A percentile compares a stretch with the other conserved stretches of the same genome.
Evolutionary conservation across 2,888 invertebrate genomes (phyloP).

Genomic region (Pedicia rivosa): DNA sequence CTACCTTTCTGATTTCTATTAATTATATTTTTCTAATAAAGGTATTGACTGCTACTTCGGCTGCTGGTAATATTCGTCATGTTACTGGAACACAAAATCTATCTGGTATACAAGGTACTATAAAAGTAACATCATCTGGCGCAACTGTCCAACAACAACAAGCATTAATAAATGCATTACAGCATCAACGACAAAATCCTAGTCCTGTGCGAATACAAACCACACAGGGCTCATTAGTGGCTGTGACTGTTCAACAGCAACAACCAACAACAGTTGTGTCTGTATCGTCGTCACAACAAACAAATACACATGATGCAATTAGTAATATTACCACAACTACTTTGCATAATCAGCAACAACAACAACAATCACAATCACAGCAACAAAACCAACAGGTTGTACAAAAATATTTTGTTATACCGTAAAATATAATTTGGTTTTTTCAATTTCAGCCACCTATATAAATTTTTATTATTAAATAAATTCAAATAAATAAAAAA

Average conservation of each 20-base stretch:
- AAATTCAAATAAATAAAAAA: too few species aligned
- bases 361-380: too few species aligned
- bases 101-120: conserved; percentile 29
- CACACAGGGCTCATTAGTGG: conserved; percentile 35
- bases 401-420: too few species aligned
- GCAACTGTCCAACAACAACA: conserved; percentile 32
- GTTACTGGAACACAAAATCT: conserved; percentile 28
- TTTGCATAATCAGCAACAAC: too few species aligned
- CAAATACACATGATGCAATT: too few species aligned
- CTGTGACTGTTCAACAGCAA: conserved; percentile 38
- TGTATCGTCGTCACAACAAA: conserved; percentile 12
- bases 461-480: too few species aligned
- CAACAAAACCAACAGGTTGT: too few species aligned
- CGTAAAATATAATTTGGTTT: too few species aligned
- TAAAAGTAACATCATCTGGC: conserved; percentile 34
- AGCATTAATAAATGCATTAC: conserved; percentile 37
- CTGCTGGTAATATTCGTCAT: conserved; percentile 32
- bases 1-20: background rate
- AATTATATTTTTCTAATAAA: conserved; percentile 15
- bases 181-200: conserved; percentile 36
- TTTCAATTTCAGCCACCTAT: too few species aligned
- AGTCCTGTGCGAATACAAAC: conserved; percentile 45
- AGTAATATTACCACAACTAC: background rate
- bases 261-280: conserved; percentile 16
- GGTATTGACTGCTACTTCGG: conserved; percentile 40